Evolutionary conservation across 2,797 vertebrate genomes (phyloP).

Genomic region (Clarias fuscus): DNA sequence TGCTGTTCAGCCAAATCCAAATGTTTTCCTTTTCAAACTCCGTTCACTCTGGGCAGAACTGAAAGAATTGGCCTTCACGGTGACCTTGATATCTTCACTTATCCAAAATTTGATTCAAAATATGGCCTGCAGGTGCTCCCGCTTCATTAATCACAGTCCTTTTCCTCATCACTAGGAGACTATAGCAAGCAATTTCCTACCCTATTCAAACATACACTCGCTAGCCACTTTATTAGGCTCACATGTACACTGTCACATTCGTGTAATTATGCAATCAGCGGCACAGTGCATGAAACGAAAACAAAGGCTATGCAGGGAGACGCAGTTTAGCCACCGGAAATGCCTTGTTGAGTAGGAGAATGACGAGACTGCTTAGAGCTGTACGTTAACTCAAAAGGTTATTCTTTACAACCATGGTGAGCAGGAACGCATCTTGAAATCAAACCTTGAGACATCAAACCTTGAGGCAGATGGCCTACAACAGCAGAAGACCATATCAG

Average conservation of each 20-base stretch:
- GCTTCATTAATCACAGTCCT: slow-evolving; percentile 28
- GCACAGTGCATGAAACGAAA: background rate
- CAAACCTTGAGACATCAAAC: background rate
- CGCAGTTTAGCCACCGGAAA: background rate
- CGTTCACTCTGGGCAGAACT: slow-evolving; percentile 40
- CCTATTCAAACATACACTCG: background rate
- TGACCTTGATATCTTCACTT: slow-evolving; percentile 45
- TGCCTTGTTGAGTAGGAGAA: background rate
- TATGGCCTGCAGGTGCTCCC: background rate
- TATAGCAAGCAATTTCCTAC: slow-evolving; percentile 3
- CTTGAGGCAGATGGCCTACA: background rate
- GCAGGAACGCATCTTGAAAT: background rate
- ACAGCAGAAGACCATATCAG: background rate
- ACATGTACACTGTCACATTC: background rate
- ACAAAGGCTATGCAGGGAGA: background rate
- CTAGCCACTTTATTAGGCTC: background rate
- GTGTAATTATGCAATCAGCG: background rate
- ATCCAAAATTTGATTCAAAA: slow-evolving; percentile 38
- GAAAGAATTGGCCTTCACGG: slow-evolving; percentile 46
- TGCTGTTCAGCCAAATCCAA: slow-evolving; percentile 46
- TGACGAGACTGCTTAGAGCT: background rate
- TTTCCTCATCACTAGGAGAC: background rate
- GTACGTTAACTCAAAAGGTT: background rate
- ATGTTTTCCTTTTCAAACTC: slow-evolving; percentile 27
- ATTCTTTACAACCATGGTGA: background rate